Evolutionary conservation across 2,113 vertebrate species (phyloP), one percentile per base, ranked within the genome.

Genomic region (Dicaeum eximium): DNA sequence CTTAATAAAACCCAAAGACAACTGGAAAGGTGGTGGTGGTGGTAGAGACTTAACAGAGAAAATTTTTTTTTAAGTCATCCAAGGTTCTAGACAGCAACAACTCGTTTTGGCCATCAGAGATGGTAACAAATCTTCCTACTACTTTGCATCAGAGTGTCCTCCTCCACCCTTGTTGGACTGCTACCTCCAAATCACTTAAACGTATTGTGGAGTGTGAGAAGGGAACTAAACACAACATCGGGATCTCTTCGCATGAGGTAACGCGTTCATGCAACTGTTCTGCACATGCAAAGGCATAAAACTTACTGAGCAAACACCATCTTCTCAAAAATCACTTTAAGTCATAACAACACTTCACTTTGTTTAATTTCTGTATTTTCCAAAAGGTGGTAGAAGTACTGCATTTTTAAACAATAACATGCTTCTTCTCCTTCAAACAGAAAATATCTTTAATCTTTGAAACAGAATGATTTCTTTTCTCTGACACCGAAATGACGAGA

Each of bases 301-400:
- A 93, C 75, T 80, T 61, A 95, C 51, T 92, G 64, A 65, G 92
- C 73, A 96, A 92, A 96, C 82, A 89, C 28, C 31, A 38, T 66
- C 75, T 90, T 90, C 48, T 73, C 73, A 96, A 95, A 92, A 96
- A 95, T 61, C 73, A 97, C 80, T 80, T 95, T 83, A 93, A 95
- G 67, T 93, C 93, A 74, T 62, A 90, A 94, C 73, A 96, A 96
- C 31, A 80, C 88, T 97, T 96, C 78, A 95, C 86, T 97, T 94
- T 71, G 87, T 97, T 98, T 97, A 98, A 98, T 98, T 97, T 90
- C 95, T 85, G 92, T 95, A 95, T 94, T 96, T 96, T 87, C 33
- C 80, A 96, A 91, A 87, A 93, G 40, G 88, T 93, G 90, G 93
- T 61, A 92, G 89, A 96, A 97, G 48, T 86, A 94, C 75, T 95